Evolutionary conservation across 2,113 vertebrate genomes (phyloP).

Genomic region (Cyprinus carpio): DNA sequence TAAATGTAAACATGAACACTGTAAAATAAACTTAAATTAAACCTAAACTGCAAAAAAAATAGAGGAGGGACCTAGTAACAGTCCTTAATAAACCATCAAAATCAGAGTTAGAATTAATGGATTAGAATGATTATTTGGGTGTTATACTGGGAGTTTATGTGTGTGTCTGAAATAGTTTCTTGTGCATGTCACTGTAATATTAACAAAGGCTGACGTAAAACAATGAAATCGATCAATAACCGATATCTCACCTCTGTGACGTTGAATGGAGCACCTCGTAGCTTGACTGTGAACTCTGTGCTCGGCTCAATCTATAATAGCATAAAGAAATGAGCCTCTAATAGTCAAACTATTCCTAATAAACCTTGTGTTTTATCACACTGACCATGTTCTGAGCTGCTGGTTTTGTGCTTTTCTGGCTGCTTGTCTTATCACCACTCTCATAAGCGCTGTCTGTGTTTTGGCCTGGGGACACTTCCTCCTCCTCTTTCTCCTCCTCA

Average conservation of each 20-base stretch:
- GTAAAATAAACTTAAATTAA: too few relatives aligned
- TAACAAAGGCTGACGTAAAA: neutral
- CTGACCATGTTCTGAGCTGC: slow-evolving; percentile 42
- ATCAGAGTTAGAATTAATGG: neutral
- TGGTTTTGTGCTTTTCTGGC: slow-evolving; percentile 48
- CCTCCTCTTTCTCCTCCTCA: neutral
- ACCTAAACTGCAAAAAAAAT: too few relatives aligned
- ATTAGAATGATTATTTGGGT: neutral
- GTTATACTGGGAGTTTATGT: neutral
- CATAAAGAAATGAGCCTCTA: slow-evolving; percentile 39
- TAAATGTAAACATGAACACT: too few relatives aligned
- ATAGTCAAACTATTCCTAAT: neutral
- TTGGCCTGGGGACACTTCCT: slow-evolving; percentile 25
- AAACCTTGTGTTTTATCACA: neutral
- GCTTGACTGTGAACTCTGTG: slow-evolving; percentile 84
- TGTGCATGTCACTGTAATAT: neutral
- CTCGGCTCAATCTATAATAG: slow-evolving; percentile 66
- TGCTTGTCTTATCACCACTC: slow-evolving; percentile 45
- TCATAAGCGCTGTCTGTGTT: slow-evolving; percentile 51
- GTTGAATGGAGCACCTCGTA: slow-evolving; percentile 84
- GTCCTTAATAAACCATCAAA: neutral
- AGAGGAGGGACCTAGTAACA: neutral
- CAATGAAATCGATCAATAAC: neutral
- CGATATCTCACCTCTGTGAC: slow-evolving; percentile 81
- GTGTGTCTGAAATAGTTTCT: neutral